Evolutionary conservation across 2,888 invertebrate species (phyloP), one percentile per base, ranked within the genome.

Genomic region (Stenurella melanura): DNA sequence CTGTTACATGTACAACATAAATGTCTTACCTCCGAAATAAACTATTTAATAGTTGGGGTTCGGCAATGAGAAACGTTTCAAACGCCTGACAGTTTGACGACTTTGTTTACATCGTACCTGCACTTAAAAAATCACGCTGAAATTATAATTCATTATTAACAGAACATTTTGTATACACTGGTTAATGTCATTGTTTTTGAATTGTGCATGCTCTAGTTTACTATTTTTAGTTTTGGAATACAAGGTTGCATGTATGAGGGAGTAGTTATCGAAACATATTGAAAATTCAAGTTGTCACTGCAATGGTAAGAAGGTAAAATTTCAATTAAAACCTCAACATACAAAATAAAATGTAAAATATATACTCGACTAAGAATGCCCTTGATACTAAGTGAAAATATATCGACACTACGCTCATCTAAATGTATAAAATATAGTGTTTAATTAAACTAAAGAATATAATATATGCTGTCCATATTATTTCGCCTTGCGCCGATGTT

Each of bases 111-210:
- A 42, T 21, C 19, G 57, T 60, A 17, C 42, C 2, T 15, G n/a
- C n/a, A n/a, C n/a, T 60, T 60, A 21, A 50, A 60, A 70, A 70
- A 1, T 60, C 19, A 34, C 30, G 26, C 18, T 60, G 42, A 60
- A 69, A 60, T 60, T 58, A 70, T 60, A 69, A 57, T 42, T 70
- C 60, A 70, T 70, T 60, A 60, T 60, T 60, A 60, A 42, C 69
- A 6, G 50, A 60, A 42, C 57, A 18, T 17, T 56, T 34, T 69
- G 34, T 69, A 58, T 10, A 58, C 56, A 17, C 38, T n/a, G 58
- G 30, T 69, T 69, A 26, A 56, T 34, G n/a, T 68, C 68, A 57
- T 56, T 57, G 69, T 34, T 69, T 69, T 56, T 34, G 58, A 56
- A 26, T 69, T 69, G 9, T 56, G 19, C 57, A 34, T 30, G 30